Evolutionary conservation across 2,888 invertebrate genomes (phyloP).

Genomic region (Cinara cedri): DNA sequence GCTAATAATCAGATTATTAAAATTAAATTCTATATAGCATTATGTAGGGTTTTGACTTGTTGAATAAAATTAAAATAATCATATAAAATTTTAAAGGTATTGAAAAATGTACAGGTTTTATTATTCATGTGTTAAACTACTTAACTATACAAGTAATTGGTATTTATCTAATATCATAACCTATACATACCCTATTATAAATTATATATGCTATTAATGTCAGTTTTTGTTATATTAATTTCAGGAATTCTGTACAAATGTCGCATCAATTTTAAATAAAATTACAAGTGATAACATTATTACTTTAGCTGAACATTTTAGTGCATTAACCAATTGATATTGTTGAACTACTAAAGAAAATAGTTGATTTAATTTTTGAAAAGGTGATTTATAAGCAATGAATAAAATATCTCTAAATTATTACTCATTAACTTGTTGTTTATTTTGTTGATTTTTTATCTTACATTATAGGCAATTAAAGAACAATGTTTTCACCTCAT

Average conservation of each 20-base stretch:
- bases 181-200: no score
- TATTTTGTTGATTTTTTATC: not conserved
- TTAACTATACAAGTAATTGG: no score
- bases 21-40: no score
- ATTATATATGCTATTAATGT: not conserved
- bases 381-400: conserved; percentile 71
- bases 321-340: conserved; percentile 79
- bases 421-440: no score
- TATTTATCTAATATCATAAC: no score
- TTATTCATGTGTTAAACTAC: no score
- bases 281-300: conserved; percentile 93
- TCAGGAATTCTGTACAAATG: conserved; percentile 77
- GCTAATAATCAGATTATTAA: no score
- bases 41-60: no score
- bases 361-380: conserved; percentile 89
- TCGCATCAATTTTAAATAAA: conserved; percentile 89
- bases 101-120: no score
- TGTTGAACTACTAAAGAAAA: conserved; percentile 77
- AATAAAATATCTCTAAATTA: no score
- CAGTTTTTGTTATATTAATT: conserved; percentile 58
- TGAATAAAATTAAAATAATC: no score
- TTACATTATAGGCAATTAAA: conserved; percentile 75
- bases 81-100: no score
- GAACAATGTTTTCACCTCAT: conserved; percentile 90
- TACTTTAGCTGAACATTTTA: conserved; percentile 79